Conservation (phyloP, 2,888 invertebrate genomes). For the Cataglyphis livida region DNA sequence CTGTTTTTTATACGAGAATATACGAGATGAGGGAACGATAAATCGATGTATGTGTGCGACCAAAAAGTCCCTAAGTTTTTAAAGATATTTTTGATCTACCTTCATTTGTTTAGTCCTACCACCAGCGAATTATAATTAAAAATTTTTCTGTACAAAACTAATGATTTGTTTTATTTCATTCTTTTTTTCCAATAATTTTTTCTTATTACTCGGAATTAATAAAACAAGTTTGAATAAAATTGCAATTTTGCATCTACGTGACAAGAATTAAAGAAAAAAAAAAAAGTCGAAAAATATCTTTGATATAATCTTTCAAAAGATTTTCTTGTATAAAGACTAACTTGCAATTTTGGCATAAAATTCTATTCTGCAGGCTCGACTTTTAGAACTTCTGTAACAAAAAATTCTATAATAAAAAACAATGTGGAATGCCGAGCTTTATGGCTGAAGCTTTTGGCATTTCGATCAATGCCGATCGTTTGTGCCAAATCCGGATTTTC, state of each 20-base stretch:
- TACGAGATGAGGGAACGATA: neutral
- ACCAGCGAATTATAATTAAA: neutral
- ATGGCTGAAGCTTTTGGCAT: conserved; percentile 15
- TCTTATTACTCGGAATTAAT: neutral
- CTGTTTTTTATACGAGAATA: neutral
- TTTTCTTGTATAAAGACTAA: neutral
- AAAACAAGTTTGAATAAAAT: neutral
- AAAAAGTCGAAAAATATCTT: neutral
- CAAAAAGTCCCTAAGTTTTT: neutral
- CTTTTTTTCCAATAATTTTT: neutral
- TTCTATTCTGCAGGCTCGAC: neutral
- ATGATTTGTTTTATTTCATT: neutral
- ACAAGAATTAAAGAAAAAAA: neutral
- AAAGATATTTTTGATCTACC: neutral
- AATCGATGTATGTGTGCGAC: neutral
- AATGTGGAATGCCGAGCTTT: neutral
- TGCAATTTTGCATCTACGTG: neutral
- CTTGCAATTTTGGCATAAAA: neutral
- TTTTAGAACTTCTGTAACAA: neutral
- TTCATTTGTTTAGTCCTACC: neutral
- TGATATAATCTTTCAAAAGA: neutral
- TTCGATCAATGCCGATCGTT: conserved; percentile 17
- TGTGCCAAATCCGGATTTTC: neutral
- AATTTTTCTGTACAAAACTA: neutral
- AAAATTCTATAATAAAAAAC: conserved; percentile 1